Evolutionary conservation across 2,113 vertebrate genomes (phyloP).

Genomic region (Phalacrocorax pelagicus): DNA sequence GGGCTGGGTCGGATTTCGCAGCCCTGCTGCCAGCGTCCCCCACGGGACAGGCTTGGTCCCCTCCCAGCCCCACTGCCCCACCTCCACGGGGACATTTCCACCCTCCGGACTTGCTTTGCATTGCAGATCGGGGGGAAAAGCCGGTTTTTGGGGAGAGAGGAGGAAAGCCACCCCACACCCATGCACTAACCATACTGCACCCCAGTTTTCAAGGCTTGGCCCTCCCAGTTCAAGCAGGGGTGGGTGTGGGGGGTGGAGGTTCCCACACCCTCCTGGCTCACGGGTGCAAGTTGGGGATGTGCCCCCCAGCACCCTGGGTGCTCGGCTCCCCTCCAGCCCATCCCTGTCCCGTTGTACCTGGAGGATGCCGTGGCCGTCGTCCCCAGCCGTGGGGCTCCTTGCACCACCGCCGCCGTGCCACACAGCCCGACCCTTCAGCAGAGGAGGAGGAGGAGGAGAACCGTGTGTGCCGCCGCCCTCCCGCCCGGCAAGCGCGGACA

Average conservation of each 20-base stretch:
- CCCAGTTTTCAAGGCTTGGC: not conserved
- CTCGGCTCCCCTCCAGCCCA: not conserved
- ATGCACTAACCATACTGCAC: not conserved
- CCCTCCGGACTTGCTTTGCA: accelerated
- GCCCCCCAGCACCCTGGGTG: not conserved
- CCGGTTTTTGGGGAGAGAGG: not conserved
- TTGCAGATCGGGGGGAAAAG: not conserved
- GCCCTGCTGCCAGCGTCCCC: not conserved
- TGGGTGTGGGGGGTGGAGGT: too few relatives aligned
- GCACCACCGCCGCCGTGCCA: not conserved
- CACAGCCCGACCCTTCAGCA: not conserved
- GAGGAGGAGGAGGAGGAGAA: not conserved
- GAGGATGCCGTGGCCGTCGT: not conserved
- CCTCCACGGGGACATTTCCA: not conserved
- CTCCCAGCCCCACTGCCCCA: too few relatives aligned
- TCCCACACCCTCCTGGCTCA: not conserved
- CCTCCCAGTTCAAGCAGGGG: accelerated
- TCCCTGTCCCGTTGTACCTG: not conserved
- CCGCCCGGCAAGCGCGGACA: not conserved
- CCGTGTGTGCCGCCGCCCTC: not conserved
- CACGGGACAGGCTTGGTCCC: accelerated
- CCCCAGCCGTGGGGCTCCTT: not conserved
- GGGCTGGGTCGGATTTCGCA: not conserved
- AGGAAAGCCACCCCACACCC: not conserved
- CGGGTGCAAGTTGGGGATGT: not conserved